A percentile compares a stretch with the other conserved stretches of the same genome.
phyloP scores from a whole-genome alignment of 2,113 vertebrate species.

The Eptatretus burgeri region DNA sequence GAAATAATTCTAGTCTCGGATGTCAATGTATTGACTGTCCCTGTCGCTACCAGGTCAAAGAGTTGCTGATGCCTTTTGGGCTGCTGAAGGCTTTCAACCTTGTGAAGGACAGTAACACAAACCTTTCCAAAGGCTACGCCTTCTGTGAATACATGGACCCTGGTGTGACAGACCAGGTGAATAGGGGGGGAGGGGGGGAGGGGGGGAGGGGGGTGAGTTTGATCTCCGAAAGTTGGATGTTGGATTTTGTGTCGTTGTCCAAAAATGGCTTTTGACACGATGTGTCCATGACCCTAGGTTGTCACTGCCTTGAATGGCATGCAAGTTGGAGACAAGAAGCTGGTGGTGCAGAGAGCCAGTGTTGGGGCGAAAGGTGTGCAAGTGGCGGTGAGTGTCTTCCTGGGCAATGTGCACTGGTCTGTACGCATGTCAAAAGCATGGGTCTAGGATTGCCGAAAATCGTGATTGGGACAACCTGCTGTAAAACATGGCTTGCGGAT shows the following conservation, averaged over 20 bases:
- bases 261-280: too few species aligned
- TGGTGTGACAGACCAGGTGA: slow-evolving; percentile 63
- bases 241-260: too few species aligned
- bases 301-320: slow-evolving; percentile 60
- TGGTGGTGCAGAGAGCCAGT: slow-evolving; percentile 59
- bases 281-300: slow-evolving; percentile 18
- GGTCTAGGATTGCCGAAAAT: too few species aligned
- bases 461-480: too few species aligned
- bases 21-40: slow-evolving; percentile 10
- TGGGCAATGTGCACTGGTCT: too few species aligned
- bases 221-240: too few species aligned
- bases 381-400: too few species aligned
- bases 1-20: too few species aligned
- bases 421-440: too few species aligned
- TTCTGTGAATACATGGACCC: slow-evolving; percentile 78
- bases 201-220: too few species aligned
- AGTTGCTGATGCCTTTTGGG: slow-evolving; percentile 54
- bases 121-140: slow-evolving; percentile 62
- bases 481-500: too few species aligned
- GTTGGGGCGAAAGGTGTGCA: slow-evolving; percentile 51
- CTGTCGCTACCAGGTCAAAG: slow-evolving; percentile 30
- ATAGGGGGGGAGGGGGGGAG: too few species aligned
- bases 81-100: slow-evolving; percentile 67
- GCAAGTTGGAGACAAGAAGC: slow-evolving; percentile 72
- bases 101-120: slow-evolving; percentile 65